Conservation (phyloP, 2,113 vertebrate genomes). For the Rhinichthys klamathensis region DNA sequence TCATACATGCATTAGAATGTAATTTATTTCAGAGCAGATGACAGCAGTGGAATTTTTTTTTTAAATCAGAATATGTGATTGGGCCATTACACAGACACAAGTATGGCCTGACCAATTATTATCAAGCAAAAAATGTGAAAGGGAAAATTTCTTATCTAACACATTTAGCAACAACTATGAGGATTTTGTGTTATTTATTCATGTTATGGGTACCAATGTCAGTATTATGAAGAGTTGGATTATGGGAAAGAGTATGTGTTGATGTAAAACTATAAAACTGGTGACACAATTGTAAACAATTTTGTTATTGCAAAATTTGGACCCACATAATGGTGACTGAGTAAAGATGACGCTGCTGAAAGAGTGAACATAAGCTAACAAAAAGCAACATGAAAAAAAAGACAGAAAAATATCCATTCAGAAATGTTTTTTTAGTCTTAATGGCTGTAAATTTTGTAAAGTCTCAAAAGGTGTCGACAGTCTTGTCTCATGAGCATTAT, state of each 20-base stretch:
- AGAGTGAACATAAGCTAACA: constrained; percentile 13
- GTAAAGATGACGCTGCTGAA: background rate
- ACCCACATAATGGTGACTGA: background rate
- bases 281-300: background rate
- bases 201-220: constrained; percentile 38
- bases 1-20: background rate
- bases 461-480: constrained; percentile 82
- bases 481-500: constrained; percentile 86
- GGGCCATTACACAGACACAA: constrained; percentile 14
- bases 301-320: background rate
- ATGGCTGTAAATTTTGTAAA: constrained; percentile 97
- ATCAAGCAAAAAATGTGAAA: constrained; percentile 18
- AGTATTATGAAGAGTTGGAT: constrained; percentile 61
- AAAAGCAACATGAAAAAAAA: constrained; percentile 22
- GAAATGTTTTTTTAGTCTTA: constrained; percentile 67
- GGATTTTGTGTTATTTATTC: constrained; percentile 43
- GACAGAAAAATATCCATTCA: background rate
- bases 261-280: constrained; percentile 9
- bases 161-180: constrained; percentile 9
- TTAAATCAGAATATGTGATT: too few species aligned
- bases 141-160: constrained; percentile 21
- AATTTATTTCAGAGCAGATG: constrained; percentile 27
- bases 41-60: background rate
- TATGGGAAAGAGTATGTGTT: constrained; percentile 36
- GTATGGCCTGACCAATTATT: constrained; percentile 9